A percentile compares a stretch with the other conserved stretches of the same genome.
These are phyloP conservation scores for Percopsis transmontana DNA, from an alignment of 2,113 vertebrate genomes.

Conservation along the genomic window DNA sequence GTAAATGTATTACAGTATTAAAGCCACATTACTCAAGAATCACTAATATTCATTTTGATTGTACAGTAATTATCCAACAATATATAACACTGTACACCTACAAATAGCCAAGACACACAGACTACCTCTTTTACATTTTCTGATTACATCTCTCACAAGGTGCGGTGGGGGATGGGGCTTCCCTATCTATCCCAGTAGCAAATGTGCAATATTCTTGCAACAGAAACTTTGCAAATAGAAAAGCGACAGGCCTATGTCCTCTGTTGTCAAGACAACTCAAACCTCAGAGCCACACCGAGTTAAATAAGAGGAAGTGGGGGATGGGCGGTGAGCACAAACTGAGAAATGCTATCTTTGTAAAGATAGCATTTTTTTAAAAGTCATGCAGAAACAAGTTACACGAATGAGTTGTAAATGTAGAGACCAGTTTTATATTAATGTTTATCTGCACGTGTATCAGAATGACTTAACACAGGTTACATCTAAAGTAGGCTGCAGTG, in stretches of 20 bases:
- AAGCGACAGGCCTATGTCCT: conserved; percentile 55
- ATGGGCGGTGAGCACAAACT: conserved; percentile 49
- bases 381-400: neutral
- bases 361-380: conserved; percentile 7
- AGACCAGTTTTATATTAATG: neutral
- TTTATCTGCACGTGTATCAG: neutral
- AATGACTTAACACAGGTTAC: neutral
- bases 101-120: neutral
- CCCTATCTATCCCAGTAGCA: conserved; percentile 52
- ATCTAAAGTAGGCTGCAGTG: too few relatives aligned
- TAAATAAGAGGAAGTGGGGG: conserved; percentile 76
- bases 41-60: conserved; percentile 5
- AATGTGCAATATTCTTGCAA: conserved; percentile 64
- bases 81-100: neutral
- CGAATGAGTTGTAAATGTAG: neutral
- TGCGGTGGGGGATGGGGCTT: conserved; percentile 37
- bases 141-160: conserved; percentile 27
- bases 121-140: neutral
- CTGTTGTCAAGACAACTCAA: conserved; percentile 74
- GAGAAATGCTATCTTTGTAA: conserved; percentile 44
- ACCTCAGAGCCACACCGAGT: conserved; percentile 75
- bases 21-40: neutral
- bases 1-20: neutral
- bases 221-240: conserved; percentile 69
- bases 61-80: neutral